Percentiles rank a stretch among this genome's conserved stretches.
Evolutionary conservation across 2,797 vertebrate species (phyloP).

Genomic region (Tokudaia muenninki): DNA sequence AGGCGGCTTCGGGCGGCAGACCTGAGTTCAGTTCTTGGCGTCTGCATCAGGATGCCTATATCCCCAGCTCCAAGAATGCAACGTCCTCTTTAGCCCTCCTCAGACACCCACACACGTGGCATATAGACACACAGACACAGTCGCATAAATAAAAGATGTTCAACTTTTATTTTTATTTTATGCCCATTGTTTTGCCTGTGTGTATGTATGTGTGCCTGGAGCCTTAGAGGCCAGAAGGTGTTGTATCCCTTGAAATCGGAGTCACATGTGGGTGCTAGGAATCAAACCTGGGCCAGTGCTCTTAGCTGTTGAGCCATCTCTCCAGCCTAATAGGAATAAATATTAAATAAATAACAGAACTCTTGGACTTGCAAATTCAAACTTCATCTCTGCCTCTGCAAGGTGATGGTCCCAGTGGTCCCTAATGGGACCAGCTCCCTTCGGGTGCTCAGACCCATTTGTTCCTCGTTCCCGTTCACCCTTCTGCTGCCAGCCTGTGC

Average conservation of each 20-base stretch:
- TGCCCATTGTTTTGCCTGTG: neutral
- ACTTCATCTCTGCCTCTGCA: neutral
- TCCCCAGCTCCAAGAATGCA: neutral
- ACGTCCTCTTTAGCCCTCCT: neutral
- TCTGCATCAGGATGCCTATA: neutral
- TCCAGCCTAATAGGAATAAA: neutral
- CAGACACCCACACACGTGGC: neutral
- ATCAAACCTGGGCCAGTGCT: neutral
- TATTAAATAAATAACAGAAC: neutral
- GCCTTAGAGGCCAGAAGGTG: neutral
- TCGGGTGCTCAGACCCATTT: rapidly evolving
- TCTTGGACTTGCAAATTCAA: neutral
- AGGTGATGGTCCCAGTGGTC: neutral
- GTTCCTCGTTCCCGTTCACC: neutral
- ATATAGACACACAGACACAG: neutral
- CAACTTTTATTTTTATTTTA: neutral
- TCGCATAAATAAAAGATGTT: neutral
- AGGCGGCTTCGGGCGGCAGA: neutral
- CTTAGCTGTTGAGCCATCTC: neutral
- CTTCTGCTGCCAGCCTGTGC: neutral
- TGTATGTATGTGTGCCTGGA: neutral
- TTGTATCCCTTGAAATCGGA: neutral
- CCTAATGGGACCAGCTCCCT: neutral
- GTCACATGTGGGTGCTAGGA: neutral
- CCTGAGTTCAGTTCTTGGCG: neutral